Conservation (phyloP, 2,888 invertebrate genomes). For the Tillus elongatus region DNA sequence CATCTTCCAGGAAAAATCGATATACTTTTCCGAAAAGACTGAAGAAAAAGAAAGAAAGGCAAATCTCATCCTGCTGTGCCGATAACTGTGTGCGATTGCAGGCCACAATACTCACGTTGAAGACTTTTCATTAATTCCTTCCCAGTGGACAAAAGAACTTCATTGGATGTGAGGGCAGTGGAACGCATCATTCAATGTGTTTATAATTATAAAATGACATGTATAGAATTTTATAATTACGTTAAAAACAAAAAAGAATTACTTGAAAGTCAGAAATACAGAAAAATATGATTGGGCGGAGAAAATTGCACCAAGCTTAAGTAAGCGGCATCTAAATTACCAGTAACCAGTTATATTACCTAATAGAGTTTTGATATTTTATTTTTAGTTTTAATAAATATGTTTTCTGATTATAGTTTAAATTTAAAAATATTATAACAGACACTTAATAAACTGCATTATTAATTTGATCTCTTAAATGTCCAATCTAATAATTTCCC, state of each 20-base stretch:
- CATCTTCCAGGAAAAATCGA: too few species aligned
- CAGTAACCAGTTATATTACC: too few species aligned
- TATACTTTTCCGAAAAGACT: constrained; percentile 9
- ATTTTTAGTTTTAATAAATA: too few species aligned
- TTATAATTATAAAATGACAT: constrained; percentile 13
- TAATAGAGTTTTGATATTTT: too few species aligned
- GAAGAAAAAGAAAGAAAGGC: constrained; percentile 11
- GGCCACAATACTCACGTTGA: constrained; percentile 11
- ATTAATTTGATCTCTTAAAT: too few species aligned
- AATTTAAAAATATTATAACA: too few species aligned
- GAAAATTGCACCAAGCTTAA: constrained; percentile 6
- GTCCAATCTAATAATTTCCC: too few species aligned
- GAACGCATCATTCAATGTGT: constrained; percentile 11
- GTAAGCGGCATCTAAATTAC: too few species aligned
- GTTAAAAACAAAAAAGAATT: constrained; percentile 10
- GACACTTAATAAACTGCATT: too few species aligned
- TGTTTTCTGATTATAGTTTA: too few species aligned
- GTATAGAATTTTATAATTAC: constrained; percentile 7
- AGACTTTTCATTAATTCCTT: constrained; percentile 11
- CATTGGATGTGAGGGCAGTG: constrained; percentile 8
- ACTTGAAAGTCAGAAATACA: constrained; percentile 11
- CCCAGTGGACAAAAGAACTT: constrained; percentile 12
- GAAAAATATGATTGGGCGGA: constrained; percentile 13
- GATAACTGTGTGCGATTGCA: constrained; percentile 12
- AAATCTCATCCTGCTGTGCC: constrained; percentile 9